phyloP scores from a whole-genome alignment of 1,140 invertebrate species.

The Aporrectodea caliginosa region DNA sequence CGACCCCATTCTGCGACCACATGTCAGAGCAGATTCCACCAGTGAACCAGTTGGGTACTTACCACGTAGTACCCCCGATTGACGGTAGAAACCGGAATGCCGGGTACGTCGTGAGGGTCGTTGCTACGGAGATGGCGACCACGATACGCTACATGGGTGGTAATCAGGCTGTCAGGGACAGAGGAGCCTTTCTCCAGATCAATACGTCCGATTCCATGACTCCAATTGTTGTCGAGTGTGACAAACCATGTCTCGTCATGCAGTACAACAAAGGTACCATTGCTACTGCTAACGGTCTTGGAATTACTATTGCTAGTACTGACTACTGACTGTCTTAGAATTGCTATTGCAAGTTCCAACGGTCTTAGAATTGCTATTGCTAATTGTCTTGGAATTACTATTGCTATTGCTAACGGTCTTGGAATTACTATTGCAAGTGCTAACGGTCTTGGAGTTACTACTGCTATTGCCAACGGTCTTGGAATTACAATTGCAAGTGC shows the following conservation, averaged over 20 bases:
- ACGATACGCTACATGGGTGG: neutral
- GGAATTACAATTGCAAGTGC: no score
- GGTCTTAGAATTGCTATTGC: no score
- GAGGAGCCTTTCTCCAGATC: constrained; percentile 8
- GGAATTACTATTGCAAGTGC: no score
- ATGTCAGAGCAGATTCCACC: constrained; percentile 15
- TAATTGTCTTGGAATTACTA: no score
- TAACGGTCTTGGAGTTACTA: no score
- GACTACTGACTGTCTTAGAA: no score
- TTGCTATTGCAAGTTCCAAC: no score
- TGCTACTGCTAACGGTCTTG: no score
- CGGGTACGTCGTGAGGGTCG: constrained; percentile 10
- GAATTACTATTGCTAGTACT: no score
- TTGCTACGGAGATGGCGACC: neutral
- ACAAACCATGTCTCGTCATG: constrained; percentile 10
- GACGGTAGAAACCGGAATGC: neutral
- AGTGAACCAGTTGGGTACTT: neutral
- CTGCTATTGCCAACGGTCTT: no score
- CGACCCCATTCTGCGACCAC: constrained; percentile 4
- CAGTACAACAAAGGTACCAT: constrained; percentile 22
- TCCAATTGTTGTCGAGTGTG: neutral
- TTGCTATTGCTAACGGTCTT: no score
- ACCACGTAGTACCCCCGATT: constrained; percentile 16
- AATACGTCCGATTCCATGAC: neutral
- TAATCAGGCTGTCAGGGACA: neutral